A percentile compares a stretch with the other conserved stretches of the same genome.
Evolutionary conservation across 2,888 invertebrate species (phyloP).

Genomic region (Nebria salina): DNA sequence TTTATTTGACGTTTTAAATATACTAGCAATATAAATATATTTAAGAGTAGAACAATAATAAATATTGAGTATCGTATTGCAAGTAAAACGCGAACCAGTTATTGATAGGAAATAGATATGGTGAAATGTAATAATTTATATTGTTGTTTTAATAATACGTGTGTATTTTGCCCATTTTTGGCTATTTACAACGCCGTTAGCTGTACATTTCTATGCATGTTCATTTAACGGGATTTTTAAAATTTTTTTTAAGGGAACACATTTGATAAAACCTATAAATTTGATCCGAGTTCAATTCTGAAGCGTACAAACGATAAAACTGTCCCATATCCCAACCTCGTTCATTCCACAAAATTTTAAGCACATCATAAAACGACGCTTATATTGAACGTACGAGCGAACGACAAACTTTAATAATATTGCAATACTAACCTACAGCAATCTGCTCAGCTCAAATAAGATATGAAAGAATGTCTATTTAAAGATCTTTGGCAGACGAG

Average conservation of each 20-base stretch:
- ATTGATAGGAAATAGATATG: too few species aligned
- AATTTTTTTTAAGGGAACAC: too few species aligned
- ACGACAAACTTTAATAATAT: neutral
- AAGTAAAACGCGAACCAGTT: too few species aligned
- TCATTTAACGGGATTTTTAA: too few species aligned
- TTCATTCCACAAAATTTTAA: neutral
- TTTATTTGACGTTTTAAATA: neutral
- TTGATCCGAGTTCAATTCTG: neutral
- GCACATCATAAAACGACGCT: neutral
- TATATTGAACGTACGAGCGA: neutral
- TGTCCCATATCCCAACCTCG: neutral
- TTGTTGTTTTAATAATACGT: too few species aligned
- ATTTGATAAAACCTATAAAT: neutral
- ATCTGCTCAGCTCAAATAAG: neutral
- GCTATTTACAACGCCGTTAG: too few species aligned
- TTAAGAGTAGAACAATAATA: neutral
- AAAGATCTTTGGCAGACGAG: neutral
- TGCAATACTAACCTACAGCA: slow-evolving; percentile 15
- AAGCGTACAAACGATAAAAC: neutral
- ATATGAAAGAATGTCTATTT: slow-evolving; percentile 9
- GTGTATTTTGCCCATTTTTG: too few species aligned
- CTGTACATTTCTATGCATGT: too few species aligned
- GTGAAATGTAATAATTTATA: too few species aligned
- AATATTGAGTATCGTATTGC: too few species aligned
- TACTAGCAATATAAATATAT: neutral